A percentile compares a stretch with the other conserved stretches of the same genome.
phyloP scores from a whole-genome alignment of 1,140 invertebrate species.

The Formica exsecta region DNA sequence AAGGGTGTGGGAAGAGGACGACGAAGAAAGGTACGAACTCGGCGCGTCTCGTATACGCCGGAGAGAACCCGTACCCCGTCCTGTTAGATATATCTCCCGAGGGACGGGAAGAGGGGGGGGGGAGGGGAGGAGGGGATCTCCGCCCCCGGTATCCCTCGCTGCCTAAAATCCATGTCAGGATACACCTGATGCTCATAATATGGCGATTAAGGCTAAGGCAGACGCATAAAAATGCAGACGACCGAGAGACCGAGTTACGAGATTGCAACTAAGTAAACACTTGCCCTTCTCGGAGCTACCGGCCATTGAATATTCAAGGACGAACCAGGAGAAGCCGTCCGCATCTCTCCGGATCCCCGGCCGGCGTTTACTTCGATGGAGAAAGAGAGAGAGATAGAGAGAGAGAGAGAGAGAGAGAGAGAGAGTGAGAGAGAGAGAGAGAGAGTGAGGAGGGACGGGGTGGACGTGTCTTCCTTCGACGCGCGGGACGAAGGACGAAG shows the following conservation, averaged over 20 bases:
- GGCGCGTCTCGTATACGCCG: neutral
- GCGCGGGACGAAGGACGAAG: constrained; percentile 39
- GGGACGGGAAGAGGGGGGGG: too few relatives aligned
- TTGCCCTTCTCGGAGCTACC: constrained; percentile 69
- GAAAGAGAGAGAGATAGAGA: too few relatives aligned
- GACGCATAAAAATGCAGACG: constrained; percentile 75
- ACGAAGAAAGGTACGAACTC: neutral
- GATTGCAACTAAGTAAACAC: constrained; percentile 74
- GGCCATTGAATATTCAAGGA: constrained; percentile 75
- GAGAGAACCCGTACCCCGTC: constrained; percentile 26
- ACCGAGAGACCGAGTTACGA: constrained; percentile 74
- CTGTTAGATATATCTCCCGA: constrained; percentile 17
- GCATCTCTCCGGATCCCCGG: constrained; percentile 12
- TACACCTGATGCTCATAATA: constrained; percentile 69
- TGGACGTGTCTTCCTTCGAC: constrained; percentile 20
- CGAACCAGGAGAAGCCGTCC: constrained; percentile 57
- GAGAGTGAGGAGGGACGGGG: constrained; percentile 59
- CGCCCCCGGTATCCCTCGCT: neutral
- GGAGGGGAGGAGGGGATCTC: too few relatives aligned
- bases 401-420: constrained; percentile 60
- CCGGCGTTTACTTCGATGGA: constrained; percentile 24
- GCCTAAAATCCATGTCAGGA: constrained; percentile 43
- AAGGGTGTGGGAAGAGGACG: constrained; percentile 65
- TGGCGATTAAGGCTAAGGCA: constrained; percentile 74
- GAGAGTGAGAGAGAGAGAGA: neutral